These are phyloP conservation scores for Lacanobia oleracea DNA, from an alignment of 2,888 invertebrate species.

Conservation along the genomic window DNA sequence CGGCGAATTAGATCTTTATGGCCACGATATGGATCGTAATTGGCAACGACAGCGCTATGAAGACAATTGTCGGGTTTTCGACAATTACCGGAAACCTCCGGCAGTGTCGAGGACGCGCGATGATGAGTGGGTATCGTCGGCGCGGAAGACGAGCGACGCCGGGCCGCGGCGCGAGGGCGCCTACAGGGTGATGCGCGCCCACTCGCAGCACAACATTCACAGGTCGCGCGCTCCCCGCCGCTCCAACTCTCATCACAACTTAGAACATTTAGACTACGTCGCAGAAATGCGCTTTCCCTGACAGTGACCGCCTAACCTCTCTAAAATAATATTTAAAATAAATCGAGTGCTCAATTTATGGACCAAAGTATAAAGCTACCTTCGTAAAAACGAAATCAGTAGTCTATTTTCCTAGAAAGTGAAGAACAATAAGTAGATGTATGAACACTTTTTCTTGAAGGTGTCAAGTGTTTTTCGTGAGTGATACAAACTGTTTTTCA, in stretches of 20 bases:
- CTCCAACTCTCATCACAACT: constrained; percentile 92
- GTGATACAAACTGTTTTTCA: constrained; percentile 51
- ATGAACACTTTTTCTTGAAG: constrained; percentile 53
- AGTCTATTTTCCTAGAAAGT: constrained; percentile 65
- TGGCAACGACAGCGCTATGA: constrained; percentile 89
- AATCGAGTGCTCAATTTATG: constrained; percentile 88
- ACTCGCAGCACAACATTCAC: constrained; percentile 92
- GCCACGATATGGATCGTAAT: constrained; percentile 90
- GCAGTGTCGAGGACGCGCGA: constrained; percentile 74
- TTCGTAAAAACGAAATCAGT: constrained; percentile 67
- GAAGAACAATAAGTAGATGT: constrained; percentile 56
- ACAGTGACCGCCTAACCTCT: constrained; percentile 78
- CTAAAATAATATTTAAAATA: constrained; percentile 72
- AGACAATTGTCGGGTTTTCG: constrained; percentile 81
- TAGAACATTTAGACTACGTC: constrained; percentile 91
- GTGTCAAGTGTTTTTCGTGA: constrained; percentile 48
- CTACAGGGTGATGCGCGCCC: constrained; percentile 89
- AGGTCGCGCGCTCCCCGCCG: constrained; percentile 88
- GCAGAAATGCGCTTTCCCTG: constrained; percentile 92
- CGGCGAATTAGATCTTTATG: constrained; percentile 93
- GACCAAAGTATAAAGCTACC: constrained; percentile 86
- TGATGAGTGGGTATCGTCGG: constrained; percentile 78
- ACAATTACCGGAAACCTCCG: constrained; percentile 82
- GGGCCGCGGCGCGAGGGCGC: constrained; percentile 87
- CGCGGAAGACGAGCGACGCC: constrained; percentile 83